Base-by-base conservation (phyloP, 1,140 invertebrate species). In the Zaprionus africanus region DNA sequence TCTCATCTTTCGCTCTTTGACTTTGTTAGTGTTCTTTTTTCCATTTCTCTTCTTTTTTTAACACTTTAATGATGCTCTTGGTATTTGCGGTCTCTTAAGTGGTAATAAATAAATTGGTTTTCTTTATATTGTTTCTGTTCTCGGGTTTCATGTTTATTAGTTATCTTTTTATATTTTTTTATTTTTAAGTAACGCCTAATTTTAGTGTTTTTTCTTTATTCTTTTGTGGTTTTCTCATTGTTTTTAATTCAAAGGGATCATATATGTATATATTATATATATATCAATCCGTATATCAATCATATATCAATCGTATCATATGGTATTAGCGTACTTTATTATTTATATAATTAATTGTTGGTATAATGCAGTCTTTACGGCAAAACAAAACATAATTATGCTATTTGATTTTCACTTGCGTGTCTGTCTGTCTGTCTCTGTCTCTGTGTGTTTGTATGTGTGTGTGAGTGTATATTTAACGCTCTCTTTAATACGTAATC, bases 321-420 rank as follows among this genome's bases (percentile, higher is more conserved):
- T 51, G 0, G 46, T 51, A 51, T 51, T 51, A 51, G 46, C 46
- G 46, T 51, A 51, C 46, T 51, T 51, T 51, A 51, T 51, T 49
- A 15, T 85, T 71, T 86, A 86, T 86, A 86, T 90, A 80, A 85
- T 91, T 90, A 91, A 87, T 91, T 88, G 88, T 91, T 91, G 90
- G 88, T 91, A 91, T 91, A 91, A 91, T 90, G 90, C 90, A 91
- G 90, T 91, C 90, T 91, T 91, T 91, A 90, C 90, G 90, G 90
- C 90, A 91, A 91, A 91, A 91, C 80, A 90, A 91, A 91, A 91
- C 82, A 85, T 74, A 91, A 91, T 86, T 88, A 86, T 91, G 78
- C 78, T 91, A 86, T 83, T 91, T 91, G 70, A 76, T 87, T 91
- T 82, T 83, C 65, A 72, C 73, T 73, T 79, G 59, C 41, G 54